Evolutionary conservation across 2,888 invertebrate genomes (phyloP), one percentile per base, ranked within the genome.

Genomic region (Leucoptera coffeella): DNA sequence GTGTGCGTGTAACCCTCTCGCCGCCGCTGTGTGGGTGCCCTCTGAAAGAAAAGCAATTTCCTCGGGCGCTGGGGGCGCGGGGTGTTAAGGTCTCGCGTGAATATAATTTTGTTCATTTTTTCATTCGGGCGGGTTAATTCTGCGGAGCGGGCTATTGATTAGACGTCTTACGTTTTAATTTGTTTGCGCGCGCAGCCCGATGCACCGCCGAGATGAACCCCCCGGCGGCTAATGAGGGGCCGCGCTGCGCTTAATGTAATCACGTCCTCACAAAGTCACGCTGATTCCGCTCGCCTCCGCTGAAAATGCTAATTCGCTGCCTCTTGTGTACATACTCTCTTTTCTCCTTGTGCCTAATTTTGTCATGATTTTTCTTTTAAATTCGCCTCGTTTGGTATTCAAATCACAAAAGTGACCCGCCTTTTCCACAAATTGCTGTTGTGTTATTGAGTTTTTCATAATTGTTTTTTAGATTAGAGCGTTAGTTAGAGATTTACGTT

Each of bases 51-150:
- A 69, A 67, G 67, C 67, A 69, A 69, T 67, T 67, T 67, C 65
- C 65, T 61, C 47, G 45, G 51, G 41, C 40, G 43, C 39, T 39
- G 40, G 39, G 37, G 36, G 38, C 36, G 32, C 23, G 22, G 25
- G 52, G 60, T 56, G 47, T 47, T 50, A 57, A 54, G 59, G 55
- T 61, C 61, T 60, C 61, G 64, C 65, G 65, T 65, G 67, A 67
- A 69, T 69, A 69, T 69, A 67, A 69, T 69, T 69, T 67, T 67
- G 65, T 65, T 69, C 69, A 69, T 67, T 69, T 69, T 69, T 67
- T 67, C 59, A 67, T 69, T 65, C 62, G 65, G 64, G 51, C 60
- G 62, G 65, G 67, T 67, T 67, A 69, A 67, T 69, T 67, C 67
- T 57, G 59, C 60, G 59, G 51, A 58, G 59, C 54, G 56, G 56